Evolutionary conservation across 2,797 vertebrate species (phyloP), one percentile per base, ranked within the genome.

Genomic region (Halcyon smyrnensis): DNA sequence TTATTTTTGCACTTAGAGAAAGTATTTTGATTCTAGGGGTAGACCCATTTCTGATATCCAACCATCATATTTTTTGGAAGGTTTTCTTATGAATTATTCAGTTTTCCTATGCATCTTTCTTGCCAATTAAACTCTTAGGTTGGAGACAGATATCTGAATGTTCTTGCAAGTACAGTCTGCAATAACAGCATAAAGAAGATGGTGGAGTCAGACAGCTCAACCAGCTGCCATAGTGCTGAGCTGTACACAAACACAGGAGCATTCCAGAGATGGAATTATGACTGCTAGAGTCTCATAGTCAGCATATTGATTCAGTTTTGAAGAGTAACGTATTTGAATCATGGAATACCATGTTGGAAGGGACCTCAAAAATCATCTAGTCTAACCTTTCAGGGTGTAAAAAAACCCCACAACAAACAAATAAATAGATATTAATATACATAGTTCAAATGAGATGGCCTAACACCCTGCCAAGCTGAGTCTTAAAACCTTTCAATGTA

Each of bases 91-190:
- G 50, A 94, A 95, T 94, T 93, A 92, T 96, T 96, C 39, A 95
- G 25, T 64, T 85, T 87, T 87, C 57, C 37, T 85, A 16, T 51
- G 18, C 28, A 75, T 87, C 13, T 34, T 46, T 92, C 81, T 92
- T 93, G 96, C 74, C 96, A 95, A 69, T 60, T 90, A 90, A 94
- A 87, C 77, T 93, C 64, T 96, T 89, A 90, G 30, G 8, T 16
- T 94, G 90, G 88, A 97, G 84, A 82, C 67, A 70, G 63, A 45
- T 69, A 91, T 65, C 80, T 78, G 87, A 94, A 95, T 0, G 0
- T 21, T 89, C 32, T 86, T 84, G n/a, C 48, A 74, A 82, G 77
- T 71, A 76, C 46, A 63, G 46, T 84, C 74, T 93, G 67, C 59
- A 45, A 20, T 48, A 59, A 69, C 39, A 89, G 70, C 5, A 13